Conservation (phyloP, 2,113 vertebrate genomes). For the Strigops habroptila region DNA sequence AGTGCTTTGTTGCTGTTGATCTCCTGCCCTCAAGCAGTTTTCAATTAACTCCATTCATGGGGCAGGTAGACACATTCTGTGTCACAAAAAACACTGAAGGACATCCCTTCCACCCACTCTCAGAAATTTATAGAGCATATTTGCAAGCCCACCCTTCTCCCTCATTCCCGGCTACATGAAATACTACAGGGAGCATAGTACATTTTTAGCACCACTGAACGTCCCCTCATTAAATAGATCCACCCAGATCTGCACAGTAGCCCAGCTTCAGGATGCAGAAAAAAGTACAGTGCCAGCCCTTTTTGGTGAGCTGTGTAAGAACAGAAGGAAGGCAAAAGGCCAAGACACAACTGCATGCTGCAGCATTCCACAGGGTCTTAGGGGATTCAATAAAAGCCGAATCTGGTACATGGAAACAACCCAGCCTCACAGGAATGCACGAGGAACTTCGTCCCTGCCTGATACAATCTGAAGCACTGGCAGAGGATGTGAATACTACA, state of each 20-base stretch:
- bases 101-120: neutral
- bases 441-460: neutral
- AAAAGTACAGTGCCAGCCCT: neutral
- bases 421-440: neutral
- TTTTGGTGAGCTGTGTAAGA: neutral
- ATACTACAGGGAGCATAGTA: neutral
- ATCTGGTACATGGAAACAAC: neutral
- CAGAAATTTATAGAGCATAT: neutral
- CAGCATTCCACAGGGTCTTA: neutral
- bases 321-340: neutral
- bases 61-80: neutral
- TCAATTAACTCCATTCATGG: neutral
- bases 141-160: neutral
- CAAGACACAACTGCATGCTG: neutral
- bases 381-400: neutral
- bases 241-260: neutral
- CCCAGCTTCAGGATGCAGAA: neutral
- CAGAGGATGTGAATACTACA: neutral
- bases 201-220: neutral
- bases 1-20: neutral
- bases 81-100: neutral
- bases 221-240: neutral
- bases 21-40: neutral
- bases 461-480: neutral
- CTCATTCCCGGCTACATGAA: neutral